phyloP scores from a whole-genome alignment of 2,888 invertebrate species.

The Agrilus mali region DNA sequence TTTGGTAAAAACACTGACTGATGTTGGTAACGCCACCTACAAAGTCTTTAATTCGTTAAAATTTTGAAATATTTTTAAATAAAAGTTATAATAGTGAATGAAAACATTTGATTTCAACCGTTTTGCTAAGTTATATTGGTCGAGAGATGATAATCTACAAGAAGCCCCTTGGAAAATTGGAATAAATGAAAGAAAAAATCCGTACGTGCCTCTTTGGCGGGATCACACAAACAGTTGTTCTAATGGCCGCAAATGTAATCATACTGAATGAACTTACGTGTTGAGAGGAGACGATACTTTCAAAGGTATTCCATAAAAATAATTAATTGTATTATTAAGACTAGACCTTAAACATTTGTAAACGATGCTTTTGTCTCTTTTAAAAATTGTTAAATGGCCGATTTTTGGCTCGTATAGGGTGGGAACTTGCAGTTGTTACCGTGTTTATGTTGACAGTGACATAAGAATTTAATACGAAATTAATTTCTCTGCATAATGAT shows the following conservation, averaged over 20 bases:
- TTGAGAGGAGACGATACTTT: constrained; percentile 21
- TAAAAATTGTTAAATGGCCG: no score
- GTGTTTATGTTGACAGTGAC: constrained; percentile 4
- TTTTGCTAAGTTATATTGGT: no score
- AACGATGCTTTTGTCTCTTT: no score
- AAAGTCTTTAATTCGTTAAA: constrained; percentile 11
- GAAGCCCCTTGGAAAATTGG: no score
- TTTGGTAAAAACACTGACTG: no score
- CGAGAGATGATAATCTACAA: no score
- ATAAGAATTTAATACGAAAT: no score
- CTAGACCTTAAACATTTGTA: no score
- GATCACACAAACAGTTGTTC: constrained; percentile 24
- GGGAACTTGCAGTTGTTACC: constrained; percentile 1
- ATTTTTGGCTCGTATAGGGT: neutral
- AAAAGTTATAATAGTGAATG: neutral
- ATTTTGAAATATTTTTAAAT: constrained; percentile 8
- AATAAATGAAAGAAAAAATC: neutral
- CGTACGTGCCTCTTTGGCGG: constrained; percentile 20
- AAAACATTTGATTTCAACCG: no score
- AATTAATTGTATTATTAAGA: no score
- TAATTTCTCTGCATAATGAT: no score
- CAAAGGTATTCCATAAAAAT: constrained; percentile 12
- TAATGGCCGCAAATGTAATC: constrained; percentile 33
- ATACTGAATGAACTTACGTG: constrained; percentile 25
- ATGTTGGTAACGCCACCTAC: constrained; percentile 7